A percentile compares a stretch with the other conserved stretches of the same genome.
These are phyloP conservation scores for Zaprionus lineosus DNA, from an alignment of 2,888 invertebrate genomes.

Conservation along the genomic window DNA sequence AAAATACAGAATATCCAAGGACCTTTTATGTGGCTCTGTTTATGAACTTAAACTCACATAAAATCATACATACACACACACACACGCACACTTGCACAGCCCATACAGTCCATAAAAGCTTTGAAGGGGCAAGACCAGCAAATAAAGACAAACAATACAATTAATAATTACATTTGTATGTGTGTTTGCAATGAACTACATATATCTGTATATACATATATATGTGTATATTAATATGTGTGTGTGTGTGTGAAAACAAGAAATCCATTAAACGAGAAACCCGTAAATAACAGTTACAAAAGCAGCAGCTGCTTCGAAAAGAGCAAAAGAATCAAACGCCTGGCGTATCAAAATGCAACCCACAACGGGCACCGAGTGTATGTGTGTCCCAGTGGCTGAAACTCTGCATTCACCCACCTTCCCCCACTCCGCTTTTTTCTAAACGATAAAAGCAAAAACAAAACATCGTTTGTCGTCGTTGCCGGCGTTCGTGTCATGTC, in stretches of 20 bases:
- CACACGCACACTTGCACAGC: no score
- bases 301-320: conserved; percentile 51
- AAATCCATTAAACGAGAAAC: conserved; percentile 50
- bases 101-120: no score
- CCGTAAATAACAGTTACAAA: conserved; percentile 34
- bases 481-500: conserved; percentile 59
- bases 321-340: conserved; percentile 61
- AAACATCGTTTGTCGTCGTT: conserved; percentile 24
- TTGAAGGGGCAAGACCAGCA: conserved; percentile 35
- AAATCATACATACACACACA: no score
- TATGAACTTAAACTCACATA: no score
- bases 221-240: conserved; percentile 22
- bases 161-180: conserved; percentile 52
- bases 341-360: conserved; percentile 77
- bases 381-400: conserved; percentile 3
- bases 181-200: no score
- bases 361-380: conserved; percentile 52
- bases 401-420: background rate
- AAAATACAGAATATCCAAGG: no score
- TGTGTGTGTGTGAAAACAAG: conserved; percentile 42
- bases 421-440: background rate
- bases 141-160: conserved; percentile 48
- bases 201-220: conserved; percentile 5
- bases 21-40: no score
- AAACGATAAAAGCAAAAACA: conserved; percentile 47